Base-by-base conservation (phyloP, 2,113 vertebrate genomes). In the Lophius piscatorius region DNA sequence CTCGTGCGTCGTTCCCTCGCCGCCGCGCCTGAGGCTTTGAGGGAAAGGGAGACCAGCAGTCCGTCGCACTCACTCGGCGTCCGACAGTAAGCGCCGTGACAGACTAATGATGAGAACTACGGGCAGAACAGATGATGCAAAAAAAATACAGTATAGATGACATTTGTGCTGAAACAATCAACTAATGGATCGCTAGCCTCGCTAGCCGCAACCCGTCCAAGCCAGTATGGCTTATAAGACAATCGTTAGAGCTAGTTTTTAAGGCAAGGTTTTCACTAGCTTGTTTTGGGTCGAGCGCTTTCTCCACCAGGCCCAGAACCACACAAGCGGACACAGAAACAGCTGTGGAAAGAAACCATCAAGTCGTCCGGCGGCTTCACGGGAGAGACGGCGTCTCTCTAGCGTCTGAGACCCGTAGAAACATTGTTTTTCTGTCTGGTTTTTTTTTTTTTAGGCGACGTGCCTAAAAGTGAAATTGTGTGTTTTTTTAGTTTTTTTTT, bases 161-260 rank as follows among this genome's bases (percentile, higher is more conserved):
- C 13, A 29, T 5, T 6, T 39, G 57, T 72, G 57, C 29, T 54
- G 23, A 63, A 55, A 62, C 24, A 18, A 31, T 17, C 46, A 5
- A 45, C 36, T 47, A 66, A 66, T 46, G 35, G 38, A 74, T 56
- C 5, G 58, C 60, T 56, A 47, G 69, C 65, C 61, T 76, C 44
- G 67, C 50, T 64, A 46, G 66, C 50, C 49, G 66, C 50, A 59
- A 63, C 75, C 60, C 38, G 52, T 82, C 51, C 67, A 85, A n/a
- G 86, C 89, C 87, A 75, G 76, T 88, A 87, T 87, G 90, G 88
- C 91, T 91, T 87, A 81, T 76, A 76, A 74, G 63, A 89, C 74
- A 82, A 83, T 81, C 48, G 64, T 74, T 60, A 52, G 61, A 67
- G 79, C 66, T 80, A 73, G 82, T 59, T n/a, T n/a, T 90, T 92